phyloP scores from a whole-genome alignment of 2,113 vertebrate genomes.

The Daphoenositta chrysoptera region DNA sequence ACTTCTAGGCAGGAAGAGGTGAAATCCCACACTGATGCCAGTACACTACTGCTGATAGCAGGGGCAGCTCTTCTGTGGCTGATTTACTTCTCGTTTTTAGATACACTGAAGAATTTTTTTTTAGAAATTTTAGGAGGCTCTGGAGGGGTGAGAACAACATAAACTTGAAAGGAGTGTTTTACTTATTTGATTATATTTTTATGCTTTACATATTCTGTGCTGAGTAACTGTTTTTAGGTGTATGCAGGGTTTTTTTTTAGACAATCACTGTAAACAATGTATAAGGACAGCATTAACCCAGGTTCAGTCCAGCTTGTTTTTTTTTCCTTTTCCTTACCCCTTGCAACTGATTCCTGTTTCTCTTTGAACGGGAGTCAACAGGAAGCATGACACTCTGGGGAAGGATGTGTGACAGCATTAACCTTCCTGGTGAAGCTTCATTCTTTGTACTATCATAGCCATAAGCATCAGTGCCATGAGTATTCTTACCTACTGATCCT shows the following conservation, averaged over 20 bases:
- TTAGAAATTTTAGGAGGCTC: neutral
- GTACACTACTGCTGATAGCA: neutral
- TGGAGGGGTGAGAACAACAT: neutral
- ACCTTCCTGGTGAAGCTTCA: slow-evolving; percentile 29
- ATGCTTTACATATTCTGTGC: neutral
- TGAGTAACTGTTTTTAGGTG: neutral
- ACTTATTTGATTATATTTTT: neutral
- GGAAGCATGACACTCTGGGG: slow-evolving; percentile 18
- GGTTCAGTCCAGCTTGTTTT: neutral
- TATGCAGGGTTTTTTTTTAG: neutral
- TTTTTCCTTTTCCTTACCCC: neutral
- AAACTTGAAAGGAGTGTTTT: neutral
- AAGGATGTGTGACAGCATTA: slow-evolving; percentile 26
- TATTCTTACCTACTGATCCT: neutral
- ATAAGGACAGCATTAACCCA: neutral
- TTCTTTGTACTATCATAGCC: neutral
- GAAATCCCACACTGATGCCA: neutral
- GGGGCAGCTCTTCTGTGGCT: neutral
- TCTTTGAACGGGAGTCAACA: slow-evolving; percentile 20
- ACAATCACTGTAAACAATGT: neutral
- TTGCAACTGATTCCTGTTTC: neutral
- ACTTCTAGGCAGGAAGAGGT: neutral
- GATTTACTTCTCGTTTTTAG: neutral
- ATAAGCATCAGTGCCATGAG: neutral
- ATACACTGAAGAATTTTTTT: neutral